These are phyloP conservation scores for Lepidurus apus DNA, from an alignment of 1,140 invertebrate species.

Conservation along the genomic window DNA sequence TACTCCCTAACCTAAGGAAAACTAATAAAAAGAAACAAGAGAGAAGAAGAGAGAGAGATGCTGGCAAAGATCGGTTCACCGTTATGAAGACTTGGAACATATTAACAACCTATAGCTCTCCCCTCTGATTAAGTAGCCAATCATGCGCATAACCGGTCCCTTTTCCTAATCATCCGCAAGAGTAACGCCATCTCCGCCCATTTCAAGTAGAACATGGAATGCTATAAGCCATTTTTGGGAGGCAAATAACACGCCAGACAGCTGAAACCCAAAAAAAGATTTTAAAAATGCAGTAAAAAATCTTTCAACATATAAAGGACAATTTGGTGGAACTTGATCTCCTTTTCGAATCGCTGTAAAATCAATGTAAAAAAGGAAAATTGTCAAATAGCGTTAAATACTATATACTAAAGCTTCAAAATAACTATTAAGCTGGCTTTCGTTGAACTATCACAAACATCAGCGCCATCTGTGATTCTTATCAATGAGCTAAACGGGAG, in stretches of 20 bases:
- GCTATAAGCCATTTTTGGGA: background rate
- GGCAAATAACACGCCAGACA: background rate
- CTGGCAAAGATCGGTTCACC: conserved; percentile 5
- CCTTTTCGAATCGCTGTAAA: too few relatives aligned
- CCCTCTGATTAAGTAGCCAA: conserved; percentile 21
- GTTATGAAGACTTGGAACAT: background rate
- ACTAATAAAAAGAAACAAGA: background rate
- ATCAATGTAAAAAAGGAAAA: too few relatives aligned
- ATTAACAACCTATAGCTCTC: conserved; percentile 11
- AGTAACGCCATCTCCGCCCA: conserved; percentile 3
- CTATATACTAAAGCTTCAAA: too few relatives aligned
- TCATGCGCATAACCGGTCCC: conserved; percentile 9
- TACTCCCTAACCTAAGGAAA: background rate
- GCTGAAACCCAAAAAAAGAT: background rate
- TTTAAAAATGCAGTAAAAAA: too few relatives aligned
- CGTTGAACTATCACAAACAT: too few relatives aligned
- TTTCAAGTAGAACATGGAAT: background rate
- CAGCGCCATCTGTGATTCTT: too few relatives aligned
- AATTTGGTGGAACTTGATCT: too few relatives aligned
- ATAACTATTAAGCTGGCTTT: too few relatives aligned
- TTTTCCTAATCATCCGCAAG: background rate
- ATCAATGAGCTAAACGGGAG: too few relatives aligned
- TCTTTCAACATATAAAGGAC: too few relatives aligned
- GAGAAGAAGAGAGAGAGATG: background rate
- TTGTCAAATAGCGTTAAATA: too few relatives aligned